These are phyloP conservation scores for Blastobasis lacticolella DNA, from an alignment of 2,888 invertebrate species.

Conservation along the genomic window DNA sequence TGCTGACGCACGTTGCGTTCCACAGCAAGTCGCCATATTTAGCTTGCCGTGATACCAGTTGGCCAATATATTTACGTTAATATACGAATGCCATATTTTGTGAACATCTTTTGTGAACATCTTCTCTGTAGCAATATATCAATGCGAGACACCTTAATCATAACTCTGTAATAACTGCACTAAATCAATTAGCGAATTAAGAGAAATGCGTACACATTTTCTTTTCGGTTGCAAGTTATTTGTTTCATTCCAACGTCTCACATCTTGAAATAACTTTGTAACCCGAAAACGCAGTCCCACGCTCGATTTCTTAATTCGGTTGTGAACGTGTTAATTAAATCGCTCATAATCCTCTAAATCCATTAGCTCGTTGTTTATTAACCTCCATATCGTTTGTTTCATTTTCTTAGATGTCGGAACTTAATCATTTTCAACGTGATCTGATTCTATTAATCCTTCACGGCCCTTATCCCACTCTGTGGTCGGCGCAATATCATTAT, in stretches of 20 bases:
- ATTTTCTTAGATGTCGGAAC: neutral
- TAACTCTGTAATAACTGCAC: conserved; percentile 24
- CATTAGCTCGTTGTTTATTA: neutral
- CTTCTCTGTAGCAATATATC: conserved; percentile 14
- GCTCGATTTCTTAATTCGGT: neutral
- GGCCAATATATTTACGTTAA: too few relatives aligned
- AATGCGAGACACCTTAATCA: conserved; percentile 24
- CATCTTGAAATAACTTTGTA: conserved; percentile 9
- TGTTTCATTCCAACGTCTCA: conserved; percentile 17
- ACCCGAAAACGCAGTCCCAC: neutral
- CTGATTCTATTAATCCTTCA: too few relatives aligned
- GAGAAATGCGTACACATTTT: conserved; percentile 21
- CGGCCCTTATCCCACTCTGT: too few relatives aligned
- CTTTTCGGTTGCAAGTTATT: conserved; percentile 23
- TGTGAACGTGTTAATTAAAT: neutral
- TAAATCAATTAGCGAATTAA: conserved; percentile 36
- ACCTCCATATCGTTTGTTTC: neutral
- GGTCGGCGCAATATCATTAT: too few relatives aligned
- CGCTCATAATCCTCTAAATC: neutral
- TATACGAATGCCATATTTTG: too few relatives aligned
- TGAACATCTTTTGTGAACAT: too few relatives aligned
- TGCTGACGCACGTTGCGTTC: too few relatives aligned
- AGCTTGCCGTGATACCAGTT: too few relatives aligned
- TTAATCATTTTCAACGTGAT: too few relatives aligned
- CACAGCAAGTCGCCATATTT: too few relatives aligned